phyloP scores from a whole-genome alignment of 2,888 invertebrate species.

The Heliconius cydno region DNA sequence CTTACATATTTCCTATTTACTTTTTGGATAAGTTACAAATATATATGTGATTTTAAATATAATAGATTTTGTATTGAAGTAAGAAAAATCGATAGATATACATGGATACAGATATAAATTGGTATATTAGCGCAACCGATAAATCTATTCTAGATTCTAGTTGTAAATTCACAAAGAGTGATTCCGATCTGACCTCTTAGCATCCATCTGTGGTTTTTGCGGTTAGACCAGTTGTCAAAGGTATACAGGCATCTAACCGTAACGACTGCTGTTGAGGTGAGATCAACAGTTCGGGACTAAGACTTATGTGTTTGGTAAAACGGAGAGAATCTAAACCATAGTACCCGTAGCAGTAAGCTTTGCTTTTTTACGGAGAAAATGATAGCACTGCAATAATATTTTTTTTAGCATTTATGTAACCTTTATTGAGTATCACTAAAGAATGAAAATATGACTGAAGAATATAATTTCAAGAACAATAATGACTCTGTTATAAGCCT shows the following conservation, averaged over 20 bases:
- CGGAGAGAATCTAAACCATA: neutral
- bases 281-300: neutral
- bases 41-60: too few species aligned
- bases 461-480: neutral
- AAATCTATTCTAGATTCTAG: neutral
- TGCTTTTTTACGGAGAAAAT: neutral
- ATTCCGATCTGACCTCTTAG: slow-evolving; percentile 33
- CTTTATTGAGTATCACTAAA: neutral
- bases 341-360: too few species aligned
- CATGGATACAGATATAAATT: too few species aligned
- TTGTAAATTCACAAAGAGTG: slow-evolving; percentile 28
- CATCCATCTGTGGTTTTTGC: slow-evolving; percentile 15
- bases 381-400: neutral
- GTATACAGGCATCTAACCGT: neutral
- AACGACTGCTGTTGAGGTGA: neutral
- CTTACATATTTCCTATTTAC: too few species aligned
- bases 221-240: neutral
- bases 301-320: neutral
- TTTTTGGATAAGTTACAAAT: too few species aligned
- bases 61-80: too few species aligned
- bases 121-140: neutral
- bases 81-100: too few species aligned
- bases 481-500: slow-evolving; percentile 10
- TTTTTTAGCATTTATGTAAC: too few species aligned
- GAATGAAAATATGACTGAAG: neutral